Percentiles rank a stretch among this genome's conserved stretches.
These are phyloP conservation scores for Colaptes auratus DNA, from an alignment of 2,113 vertebrate species.

Conservation along the genomic window DNA sequence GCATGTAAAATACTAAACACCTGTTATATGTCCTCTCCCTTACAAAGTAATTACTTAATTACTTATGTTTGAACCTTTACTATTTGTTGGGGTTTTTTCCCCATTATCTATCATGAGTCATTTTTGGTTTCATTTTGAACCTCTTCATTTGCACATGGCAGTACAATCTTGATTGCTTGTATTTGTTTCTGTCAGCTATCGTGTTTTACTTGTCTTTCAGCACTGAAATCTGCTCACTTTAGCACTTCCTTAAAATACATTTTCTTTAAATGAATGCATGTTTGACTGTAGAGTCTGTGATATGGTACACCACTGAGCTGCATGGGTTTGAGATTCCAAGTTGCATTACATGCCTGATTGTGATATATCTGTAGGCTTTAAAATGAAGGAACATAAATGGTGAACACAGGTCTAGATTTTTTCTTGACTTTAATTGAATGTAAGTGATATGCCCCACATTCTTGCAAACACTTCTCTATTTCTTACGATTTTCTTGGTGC, in stretches of 20 bases:
- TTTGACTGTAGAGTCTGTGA: neutral
- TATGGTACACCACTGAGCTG: neutral
- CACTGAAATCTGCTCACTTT: neutral
- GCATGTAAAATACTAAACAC: neutral
- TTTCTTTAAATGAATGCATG: neutral
- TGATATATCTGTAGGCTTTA: neutral
- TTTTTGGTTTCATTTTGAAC: neutral
- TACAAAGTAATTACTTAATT: conserved; percentile 69
- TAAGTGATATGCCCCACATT: neutral
- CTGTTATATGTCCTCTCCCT: neutral
- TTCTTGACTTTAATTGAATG: neutral
- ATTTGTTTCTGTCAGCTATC: neutral
- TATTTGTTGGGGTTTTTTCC: neutral
- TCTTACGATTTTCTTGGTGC: neutral
- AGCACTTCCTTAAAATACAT: neutral
- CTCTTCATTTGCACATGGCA: neutral
- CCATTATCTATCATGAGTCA: neutral
- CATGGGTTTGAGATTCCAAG: neutral
- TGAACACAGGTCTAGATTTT: neutral
- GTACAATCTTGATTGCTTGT: neutral
- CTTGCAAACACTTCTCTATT: neutral
- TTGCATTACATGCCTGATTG: neutral
- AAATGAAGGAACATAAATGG: neutral
- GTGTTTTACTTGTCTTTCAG: neutral
- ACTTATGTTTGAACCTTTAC: conserved; percentile 60